Percentiles rank a stretch among this genome's conserved stretches.
Evolutionary conservation across 1,140 invertebrate genomes (phyloP).

Genomic region (Lasioglossum baleicum): DNA sequence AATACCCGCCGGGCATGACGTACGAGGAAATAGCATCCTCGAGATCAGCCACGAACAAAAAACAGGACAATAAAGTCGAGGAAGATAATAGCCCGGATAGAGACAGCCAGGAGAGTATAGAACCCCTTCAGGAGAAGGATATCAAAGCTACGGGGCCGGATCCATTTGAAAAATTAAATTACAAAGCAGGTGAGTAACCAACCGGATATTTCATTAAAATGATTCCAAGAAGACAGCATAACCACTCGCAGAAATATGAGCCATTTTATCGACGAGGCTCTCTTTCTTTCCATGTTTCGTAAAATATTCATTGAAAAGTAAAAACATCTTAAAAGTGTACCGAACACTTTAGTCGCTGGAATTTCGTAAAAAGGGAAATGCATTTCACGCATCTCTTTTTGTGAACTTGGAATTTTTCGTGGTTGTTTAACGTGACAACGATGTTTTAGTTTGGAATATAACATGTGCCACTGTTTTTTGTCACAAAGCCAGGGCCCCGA

Average conservation of each 20-base stretch:
- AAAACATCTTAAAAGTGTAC: too few relatives aligned
- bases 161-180: slow-evolving; percentile 81
- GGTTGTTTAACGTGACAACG: slow-evolving; percentile 1
- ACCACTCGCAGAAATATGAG: neutral
- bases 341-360: neutral
- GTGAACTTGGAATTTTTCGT: neutral
- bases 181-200: slow-evolving; percentile 76
- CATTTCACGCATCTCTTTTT: too few relatives aligned
- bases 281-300: too few relatives aligned
- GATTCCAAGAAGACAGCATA: neutral
- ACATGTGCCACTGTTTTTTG: slow-evolving; percentile 59
- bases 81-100: slow-evolving; percentile 69
- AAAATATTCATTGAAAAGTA: too few relatives aligned
- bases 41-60: slow-evolving; percentile 61
- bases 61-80: slow-evolving; percentile 61
- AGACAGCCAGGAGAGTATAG: slow-evolving; percentile 76
- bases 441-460: slow-evolving; percentile 16
- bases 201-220: neutral
- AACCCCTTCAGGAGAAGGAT: slow-evolving; percentile 77
- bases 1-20: slow-evolving; percentile 76
- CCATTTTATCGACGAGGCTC: neutral
- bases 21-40: slow-evolving; percentile 78
- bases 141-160: slow-evolving; percentile 80
- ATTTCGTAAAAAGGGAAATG: too few relatives aligned
- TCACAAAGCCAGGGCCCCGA: slow-evolving; percentile 77